These are phyloP conservation scores for Gallinago media DNA, from an alignment of 2,113 vertebrate species.

Conservation along the genomic window DNA sequence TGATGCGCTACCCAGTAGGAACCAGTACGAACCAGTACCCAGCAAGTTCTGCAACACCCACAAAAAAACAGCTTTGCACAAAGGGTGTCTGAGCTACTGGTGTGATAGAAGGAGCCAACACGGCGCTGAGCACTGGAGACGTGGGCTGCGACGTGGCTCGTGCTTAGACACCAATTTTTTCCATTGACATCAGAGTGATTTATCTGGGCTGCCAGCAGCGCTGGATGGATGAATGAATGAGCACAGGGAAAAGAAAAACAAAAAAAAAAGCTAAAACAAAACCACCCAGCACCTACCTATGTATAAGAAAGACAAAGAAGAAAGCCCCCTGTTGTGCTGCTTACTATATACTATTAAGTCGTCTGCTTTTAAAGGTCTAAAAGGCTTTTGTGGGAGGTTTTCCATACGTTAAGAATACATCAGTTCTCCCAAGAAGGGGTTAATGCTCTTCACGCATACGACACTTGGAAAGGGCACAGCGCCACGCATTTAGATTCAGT, in stretches of 20 bases:
- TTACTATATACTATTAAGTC: not conserved
- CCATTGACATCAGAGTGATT: not conserved
- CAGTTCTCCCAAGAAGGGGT: not conserved
- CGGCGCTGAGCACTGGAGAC: accelerated
- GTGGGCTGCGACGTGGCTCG: not conserved
- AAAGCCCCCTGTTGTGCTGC: not conserved
- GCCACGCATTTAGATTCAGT: not conserved
- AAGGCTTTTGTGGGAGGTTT: not conserved
- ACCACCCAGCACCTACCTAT: not conserved
- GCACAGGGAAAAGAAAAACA: not conserved
- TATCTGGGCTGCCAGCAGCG: not conserved
- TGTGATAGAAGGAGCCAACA: not conserved
- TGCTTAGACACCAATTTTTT: not conserved
- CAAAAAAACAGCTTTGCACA: not conserved
- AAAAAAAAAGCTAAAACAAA: not conserved
- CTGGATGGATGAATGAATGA: not conserved
- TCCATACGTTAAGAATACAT: not conserved
- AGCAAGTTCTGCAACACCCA: not conserved
- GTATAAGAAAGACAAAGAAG: not conserved
- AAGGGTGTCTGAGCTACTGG: not conserved
- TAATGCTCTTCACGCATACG: not conserved
- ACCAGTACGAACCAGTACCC: not conserved
- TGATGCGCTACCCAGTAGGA: not conserved
- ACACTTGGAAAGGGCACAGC: not conserved
- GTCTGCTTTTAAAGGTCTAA: not conserved